Evolutionary conservation across 2,797 vertebrate species (phyloP), one percentile per base, ranked within the genome.

Genomic region (Phrynocephalus forsythii): DNA sequence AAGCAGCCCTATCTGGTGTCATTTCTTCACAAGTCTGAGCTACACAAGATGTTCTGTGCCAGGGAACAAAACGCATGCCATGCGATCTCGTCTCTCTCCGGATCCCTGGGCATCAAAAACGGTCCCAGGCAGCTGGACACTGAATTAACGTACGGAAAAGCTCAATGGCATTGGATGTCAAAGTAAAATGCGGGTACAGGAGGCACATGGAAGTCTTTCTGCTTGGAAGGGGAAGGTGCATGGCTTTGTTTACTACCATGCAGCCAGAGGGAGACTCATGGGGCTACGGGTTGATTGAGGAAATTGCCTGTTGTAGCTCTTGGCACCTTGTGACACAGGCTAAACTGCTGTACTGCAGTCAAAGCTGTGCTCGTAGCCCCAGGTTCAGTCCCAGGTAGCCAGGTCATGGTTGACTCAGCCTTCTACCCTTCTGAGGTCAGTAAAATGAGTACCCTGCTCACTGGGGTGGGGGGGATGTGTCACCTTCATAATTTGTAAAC

Each of bases 1-100:
- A 92, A 67, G 69, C 90, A 48, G 77, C 89, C 33, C 28, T 85
- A 85, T 87, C 81, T 91, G 87, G 86, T 63, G 77, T 81, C 79
- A 33, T 63, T 33, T 20, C 48, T 85, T 28, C 16, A 63, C 92
- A 71, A 11, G 78, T 52, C 10, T 13, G 5, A 0, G 68, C 56
- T 89, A n/a, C 86, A 88, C 86, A 82, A n/a, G 87, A 79, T 6
- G 56, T 26, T 84, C 88, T 1, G 26, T 79, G n/a, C 1, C 82
- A 82, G 77, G 68, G 38, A 68, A 28, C 1, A 11, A 86, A 79
- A 84, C 86, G 50, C 79, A 92, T 86, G 5, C 33, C 56, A 50
- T 66, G n/a, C 16, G 3, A 72, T 84, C 72, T 78, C 44, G 28
- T 87, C 93, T 94, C 73, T 92, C 79, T 79, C n/a, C 30, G 82